A percentile compares a stretch with the other conserved stretches of the same genome.
phyloP scores from a whole-genome alignment of 2,888 invertebrate species.

The Pristionchus entomophagus region DNA sequence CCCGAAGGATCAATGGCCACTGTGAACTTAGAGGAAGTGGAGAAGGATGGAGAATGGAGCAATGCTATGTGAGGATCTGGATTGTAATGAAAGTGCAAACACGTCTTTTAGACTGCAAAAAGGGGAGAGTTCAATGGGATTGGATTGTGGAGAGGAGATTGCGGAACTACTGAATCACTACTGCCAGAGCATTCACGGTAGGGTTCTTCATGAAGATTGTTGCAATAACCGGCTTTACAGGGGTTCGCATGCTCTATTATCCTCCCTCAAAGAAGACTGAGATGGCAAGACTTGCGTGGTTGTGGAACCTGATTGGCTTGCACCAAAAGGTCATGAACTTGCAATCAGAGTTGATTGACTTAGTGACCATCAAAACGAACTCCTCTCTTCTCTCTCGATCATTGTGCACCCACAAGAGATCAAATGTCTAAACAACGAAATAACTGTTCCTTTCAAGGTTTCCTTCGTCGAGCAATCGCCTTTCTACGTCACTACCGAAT shows the following conservation, averaged over 20 bases:
- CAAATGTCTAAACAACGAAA: background rate
- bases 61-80: background rate
- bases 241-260: background rate
- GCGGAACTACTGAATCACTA: background rate
- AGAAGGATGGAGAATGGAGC: background rate
- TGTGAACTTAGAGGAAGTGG: slow-evolving; percentile 2
- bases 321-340: background rate
- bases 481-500: slow-evolving; percentile 41
- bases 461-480: slow-evolving; percentile 27
- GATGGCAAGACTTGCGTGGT: background rate
- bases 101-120: background rate
- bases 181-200: background rate
- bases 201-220: background rate
- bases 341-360: background rate
- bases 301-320: slow-evolving; percentile 1
- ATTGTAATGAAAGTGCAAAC: background rate
- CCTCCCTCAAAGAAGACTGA: background rate
- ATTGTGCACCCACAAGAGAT: background rate
- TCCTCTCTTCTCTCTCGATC: background rate
- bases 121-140: background rate
- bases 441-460: background rate
- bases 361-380: background rate
- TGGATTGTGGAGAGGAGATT: slow-evolving; percentile 39
- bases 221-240: background rate
- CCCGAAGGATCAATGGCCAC: background rate